Conservation (phyloP, 2,888 invertebrate genomes). For the Trichopria drosophilae region DNA sequence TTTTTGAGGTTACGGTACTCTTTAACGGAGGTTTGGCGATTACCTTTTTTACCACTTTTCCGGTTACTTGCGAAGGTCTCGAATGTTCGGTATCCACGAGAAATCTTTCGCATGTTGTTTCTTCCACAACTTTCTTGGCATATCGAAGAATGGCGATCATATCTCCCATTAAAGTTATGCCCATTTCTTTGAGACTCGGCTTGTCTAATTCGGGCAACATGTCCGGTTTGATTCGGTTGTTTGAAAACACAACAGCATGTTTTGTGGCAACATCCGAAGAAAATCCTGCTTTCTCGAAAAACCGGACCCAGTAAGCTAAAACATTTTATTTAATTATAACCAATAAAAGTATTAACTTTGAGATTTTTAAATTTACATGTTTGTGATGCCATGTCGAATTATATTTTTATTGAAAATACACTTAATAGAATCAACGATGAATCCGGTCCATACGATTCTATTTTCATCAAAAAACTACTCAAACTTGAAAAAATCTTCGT, state of each 20-base stretch:
- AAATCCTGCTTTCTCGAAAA: slow-evolving; percentile 84
- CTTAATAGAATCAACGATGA: too few species aligned
- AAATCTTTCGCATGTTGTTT: slow-evolving; percentile 56
- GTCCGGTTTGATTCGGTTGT: slow-evolving; percentile 82
- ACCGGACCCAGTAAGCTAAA: slow-evolving; percentile 78
- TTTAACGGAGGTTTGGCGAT: slow-evolving; percentile 32
- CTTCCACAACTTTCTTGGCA: slow-evolving; percentile 64
- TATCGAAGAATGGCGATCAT: slow-evolving; percentile 69
- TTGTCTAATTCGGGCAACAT: slow-evolving; percentile 87
- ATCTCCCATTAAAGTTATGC: slow-evolving; percentile 71
- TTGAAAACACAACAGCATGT: slow-evolving; percentile 83
- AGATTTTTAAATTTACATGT: too few species aligned
- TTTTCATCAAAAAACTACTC: too few species aligned
- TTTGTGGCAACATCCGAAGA: slow-evolving; percentile 77
- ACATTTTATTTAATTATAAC: too few species aligned
- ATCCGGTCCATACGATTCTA: too few species aligned
- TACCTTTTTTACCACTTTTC: slow-evolving; percentile 43
- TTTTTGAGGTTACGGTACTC: slow-evolving; percentile 39
- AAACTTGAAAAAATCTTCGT: too few species aligned
- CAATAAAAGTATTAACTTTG: too few species aligned
- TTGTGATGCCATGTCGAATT: too few species aligned
- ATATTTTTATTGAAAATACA: too few species aligned
- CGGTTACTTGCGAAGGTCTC: slow-evolving; percentile 20
- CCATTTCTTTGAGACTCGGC: slow-evolving; percentile 86
- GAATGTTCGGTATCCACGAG: slow-evolving; percentile 51